Percentiles rank a stretch among this genome's conserved stretches.
Conservation (phyloP, 2,113 vertebrate genomes). For the cattle (Bos taurus) region DNA sequence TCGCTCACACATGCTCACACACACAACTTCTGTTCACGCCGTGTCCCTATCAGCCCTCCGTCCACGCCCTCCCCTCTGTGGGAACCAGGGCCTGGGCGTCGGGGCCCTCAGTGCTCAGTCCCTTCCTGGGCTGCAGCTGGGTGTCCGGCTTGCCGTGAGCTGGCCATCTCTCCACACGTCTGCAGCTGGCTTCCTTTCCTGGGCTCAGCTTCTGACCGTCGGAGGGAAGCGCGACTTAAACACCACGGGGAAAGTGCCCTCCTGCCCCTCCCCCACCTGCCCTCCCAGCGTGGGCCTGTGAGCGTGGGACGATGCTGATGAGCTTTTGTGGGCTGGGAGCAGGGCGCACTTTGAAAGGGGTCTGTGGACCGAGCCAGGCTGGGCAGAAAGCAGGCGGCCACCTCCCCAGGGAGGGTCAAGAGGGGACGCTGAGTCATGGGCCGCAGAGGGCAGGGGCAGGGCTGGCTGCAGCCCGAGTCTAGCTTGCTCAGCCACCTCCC, state of each 20-base stretch:
- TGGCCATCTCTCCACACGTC: rapidly evolving
- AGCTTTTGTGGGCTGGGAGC: not conserved
- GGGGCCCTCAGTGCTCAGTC: not conserved
- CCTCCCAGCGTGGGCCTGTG: rapidly evolving
- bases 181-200: not conserved
- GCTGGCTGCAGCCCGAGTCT: not conserved
- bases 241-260: not conserved
- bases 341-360: not conserved
- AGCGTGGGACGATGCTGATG: not conserved
- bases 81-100: rapidly evolving
- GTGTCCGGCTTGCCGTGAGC: rapidly evolving
- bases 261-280: not conserved
- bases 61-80: no score
- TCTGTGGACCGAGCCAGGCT: not conserved
- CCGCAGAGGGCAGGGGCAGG: not conserved
- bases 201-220: not conserved
- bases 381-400: not conserved
- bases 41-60: no score
- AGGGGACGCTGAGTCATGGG: not conserved
- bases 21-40: not conserved
- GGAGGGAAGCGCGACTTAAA: not conserved
- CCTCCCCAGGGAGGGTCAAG: not conserved
- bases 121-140: rapidly evolving
- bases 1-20: not conserved
- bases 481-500: rapidly evolving